Conservation (phyloP, 2,888 invertebrate species). For the Hypomecis atomaria region DNA sequence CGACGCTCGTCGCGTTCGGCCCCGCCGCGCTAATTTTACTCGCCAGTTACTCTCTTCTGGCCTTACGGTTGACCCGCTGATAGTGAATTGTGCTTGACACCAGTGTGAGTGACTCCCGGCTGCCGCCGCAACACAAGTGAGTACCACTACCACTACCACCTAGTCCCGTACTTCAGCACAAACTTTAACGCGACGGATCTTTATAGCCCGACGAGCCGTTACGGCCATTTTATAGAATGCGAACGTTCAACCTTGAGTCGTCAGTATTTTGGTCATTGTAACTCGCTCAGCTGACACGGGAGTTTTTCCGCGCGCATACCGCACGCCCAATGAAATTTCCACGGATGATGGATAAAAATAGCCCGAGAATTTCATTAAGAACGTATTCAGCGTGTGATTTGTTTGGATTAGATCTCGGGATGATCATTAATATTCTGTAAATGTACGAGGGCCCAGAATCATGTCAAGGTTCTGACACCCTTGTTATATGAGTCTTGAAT, state of each 20-base stretch:
- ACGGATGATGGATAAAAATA: constrained; percentile 50
- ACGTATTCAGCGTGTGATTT: constrained; percentile 52
- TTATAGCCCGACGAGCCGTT: constrained; percentile 64
- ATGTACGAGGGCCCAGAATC: constrained; percentile 58
- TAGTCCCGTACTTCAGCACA: constrained; percentile 38
- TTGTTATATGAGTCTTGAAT: constrained; percentile 55
- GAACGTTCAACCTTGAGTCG: constrained; percentile 74
- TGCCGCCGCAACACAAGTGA: constrained; percentile 52
- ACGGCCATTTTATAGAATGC: constrained; percentile 79
- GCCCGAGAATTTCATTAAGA: constrained; percentile 55
- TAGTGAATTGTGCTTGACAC: constrained; percentile 71
- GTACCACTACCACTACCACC: constrained; percentile 50
- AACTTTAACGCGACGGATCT: constrained; percentile 63
- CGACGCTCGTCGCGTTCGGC: constrained; percentile 61
- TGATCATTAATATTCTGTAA: constrained; percentile 61
- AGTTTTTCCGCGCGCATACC: constrained; percentile 52
- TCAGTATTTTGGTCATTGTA: constrained; percentile 77
- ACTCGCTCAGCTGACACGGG: constrained; percentile 60
- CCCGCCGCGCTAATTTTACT: constrained; percentile 71
- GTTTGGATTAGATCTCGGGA: constrained; percentile 55
- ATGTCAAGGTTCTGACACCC: constrained; percentile 74
- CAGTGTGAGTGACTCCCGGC: constrained; percentile 56
- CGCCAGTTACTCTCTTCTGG: constrained; percentile 67
- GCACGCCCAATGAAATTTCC: constrained; percentile 40
- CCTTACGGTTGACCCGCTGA: constrained; percentile 68